Percentiles rank a stretch among this genome's conserved stretches.
Conservation (phyloP, 2,113 vertebrate genomes). For the Phainopepla nitens region DNA sequence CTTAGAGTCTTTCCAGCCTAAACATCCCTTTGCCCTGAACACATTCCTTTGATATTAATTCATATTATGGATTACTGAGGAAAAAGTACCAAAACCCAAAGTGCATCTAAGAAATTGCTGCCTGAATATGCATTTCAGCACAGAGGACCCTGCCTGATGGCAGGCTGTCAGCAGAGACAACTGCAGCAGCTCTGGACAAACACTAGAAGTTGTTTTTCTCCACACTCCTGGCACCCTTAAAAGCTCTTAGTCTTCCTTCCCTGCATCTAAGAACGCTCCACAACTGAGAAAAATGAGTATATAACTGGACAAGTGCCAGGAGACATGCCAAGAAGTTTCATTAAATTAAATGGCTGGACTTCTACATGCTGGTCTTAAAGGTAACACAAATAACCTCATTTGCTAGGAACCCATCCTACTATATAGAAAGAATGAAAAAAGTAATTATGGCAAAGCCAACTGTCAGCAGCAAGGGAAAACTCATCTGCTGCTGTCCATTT, state of each 20-base stretch:
- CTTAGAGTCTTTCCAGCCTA: background rate
- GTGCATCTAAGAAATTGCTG: background rate
- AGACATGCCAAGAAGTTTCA: background rate
- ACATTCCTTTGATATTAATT: background rate
- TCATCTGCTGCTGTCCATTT: slow-evolving; percentile 25
- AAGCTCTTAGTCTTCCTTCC: slow-evolving; percentile 13
- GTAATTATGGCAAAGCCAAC: slow-evolving; percentile 68
- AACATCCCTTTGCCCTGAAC: background rate
- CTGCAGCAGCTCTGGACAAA: background rate
- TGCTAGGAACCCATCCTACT: slow-evolving; percentile 54
- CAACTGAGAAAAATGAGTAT: background rate
- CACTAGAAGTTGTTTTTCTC: background rate
- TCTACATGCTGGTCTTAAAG: background rate
- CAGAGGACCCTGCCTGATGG: background rate
- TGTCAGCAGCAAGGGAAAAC: slow-evolving; percentile 1
- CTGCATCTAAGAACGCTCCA: background rate
- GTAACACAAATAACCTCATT: slow-evolving; percentile 16
- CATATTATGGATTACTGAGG: background rate
- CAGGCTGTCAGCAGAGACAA: background rate
- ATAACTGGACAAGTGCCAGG: slow-evolving; percentile 7
- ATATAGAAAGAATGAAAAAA: slow-evolving; percentile 66
- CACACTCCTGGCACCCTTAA: background rate
- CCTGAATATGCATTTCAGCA: background rate
- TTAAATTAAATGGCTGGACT: slow-evolving; percentile 8
- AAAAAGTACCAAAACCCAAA: background rate